phyloP scores from a whole-genome alignment of 2,888 invertebrate genomes.

The Lobophora halterata region DNA sequence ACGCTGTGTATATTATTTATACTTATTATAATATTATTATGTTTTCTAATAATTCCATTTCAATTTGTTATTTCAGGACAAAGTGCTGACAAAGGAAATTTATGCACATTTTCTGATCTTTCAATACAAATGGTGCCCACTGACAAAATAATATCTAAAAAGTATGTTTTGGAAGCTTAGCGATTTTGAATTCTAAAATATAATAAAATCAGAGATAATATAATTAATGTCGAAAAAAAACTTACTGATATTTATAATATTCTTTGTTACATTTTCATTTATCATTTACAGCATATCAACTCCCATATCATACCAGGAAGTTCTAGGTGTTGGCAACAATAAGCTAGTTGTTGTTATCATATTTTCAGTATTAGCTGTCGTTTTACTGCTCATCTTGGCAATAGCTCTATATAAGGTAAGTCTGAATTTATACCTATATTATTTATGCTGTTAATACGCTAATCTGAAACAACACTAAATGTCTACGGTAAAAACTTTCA shows the following conservation, averaged over 20 bases:
- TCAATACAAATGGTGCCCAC: not conserved
- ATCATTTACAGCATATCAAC: conserved; percentile 23
- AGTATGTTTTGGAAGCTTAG: conserved; percentile 12
- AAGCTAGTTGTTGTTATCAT: conserved; percentile 42
- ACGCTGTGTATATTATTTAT: no score
- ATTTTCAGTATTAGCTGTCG: conserved; percentile 35
- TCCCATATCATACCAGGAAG: conserved; percentile 23
- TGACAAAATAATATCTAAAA: not conserved
- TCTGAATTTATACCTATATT: no score
- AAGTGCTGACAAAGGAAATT: conserved; percentile 1
- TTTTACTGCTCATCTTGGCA: conserved; percentile 39
- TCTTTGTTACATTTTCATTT: conserved; percentile 10
- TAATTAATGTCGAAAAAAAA: no score
- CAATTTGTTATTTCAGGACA: no score
- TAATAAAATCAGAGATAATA: no score
- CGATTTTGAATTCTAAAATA: no score
- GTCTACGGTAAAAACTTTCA: no score
- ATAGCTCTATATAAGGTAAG: conserved; percentile 46
- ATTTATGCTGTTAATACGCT: no score
- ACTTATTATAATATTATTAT: no score
- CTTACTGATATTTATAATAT: no score
- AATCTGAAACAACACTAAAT: no score
- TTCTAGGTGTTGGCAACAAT: conserved; percentile 36
- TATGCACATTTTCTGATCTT: not conserved
- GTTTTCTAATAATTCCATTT: no score